Conservation (phyloP, 2,888 invertebrate genomes). For the Orthosia gracilis region DNA sequence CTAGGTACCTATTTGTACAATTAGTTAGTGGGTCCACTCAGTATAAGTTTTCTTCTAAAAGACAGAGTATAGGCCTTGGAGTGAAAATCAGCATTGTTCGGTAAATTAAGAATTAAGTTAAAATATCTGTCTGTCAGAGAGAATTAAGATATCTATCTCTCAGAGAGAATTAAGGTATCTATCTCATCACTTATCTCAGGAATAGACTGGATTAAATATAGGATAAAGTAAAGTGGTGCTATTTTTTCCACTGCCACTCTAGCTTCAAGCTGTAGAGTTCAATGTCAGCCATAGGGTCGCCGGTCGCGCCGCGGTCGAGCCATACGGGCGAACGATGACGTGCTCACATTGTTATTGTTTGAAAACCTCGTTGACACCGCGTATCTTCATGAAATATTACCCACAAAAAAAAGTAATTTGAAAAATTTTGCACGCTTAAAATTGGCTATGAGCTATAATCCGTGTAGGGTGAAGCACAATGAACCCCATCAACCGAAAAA, state of each 20-base stretch:
- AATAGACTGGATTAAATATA: not conserved
- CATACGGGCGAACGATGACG: constrained; percentile 78
- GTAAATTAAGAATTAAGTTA: not conserved
- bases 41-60: too few relatives aligned
- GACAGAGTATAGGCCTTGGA: too few relatives aligned
- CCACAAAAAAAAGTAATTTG: constrained; percentile 71
- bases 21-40: too few relatives aligned
- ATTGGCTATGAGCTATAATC: constrained; percentile 85
- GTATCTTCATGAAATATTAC: constrained; percentile 38
- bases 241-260: constrained; percentile 64
- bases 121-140: not conserved
- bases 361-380: constrained; percentile 52
- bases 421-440: constrained; percentile 82
- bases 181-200: not conserved
- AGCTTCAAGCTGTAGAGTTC: constrained; percentile 79
- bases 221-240: not conserved
- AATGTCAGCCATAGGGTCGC: constrained; percentile 86
- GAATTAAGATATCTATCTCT: not conserved
- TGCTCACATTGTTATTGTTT: constrained; percentile 59
- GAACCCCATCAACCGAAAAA: constrained; percentile 90
- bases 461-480: constrained; percentile 84
- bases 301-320: constrained; percentile 70
- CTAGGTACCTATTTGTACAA: too few relatives aligned
- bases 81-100: not conserved
- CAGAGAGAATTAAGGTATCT: not conserved